phyloP scores from a whole-genome alignment of 2,888 invertebrate species.

The Acrocera orbiculus region DNA sequence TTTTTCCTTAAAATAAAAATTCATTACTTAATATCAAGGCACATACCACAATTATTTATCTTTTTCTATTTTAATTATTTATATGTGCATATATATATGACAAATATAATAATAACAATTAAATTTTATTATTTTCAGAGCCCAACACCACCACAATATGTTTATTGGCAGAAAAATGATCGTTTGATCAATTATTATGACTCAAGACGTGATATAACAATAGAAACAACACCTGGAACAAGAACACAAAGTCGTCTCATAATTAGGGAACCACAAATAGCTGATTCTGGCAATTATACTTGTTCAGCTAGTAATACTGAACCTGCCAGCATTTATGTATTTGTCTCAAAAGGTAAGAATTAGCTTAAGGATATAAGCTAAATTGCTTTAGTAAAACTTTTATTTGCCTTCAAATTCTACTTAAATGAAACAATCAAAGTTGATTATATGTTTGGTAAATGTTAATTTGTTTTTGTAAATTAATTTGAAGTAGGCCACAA shows the following conservation, averaged over 20 bases:
- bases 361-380: no score
- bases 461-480: no score
- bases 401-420: no score
- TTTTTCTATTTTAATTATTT: no score
- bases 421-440: no score
- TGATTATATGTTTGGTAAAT: no score
- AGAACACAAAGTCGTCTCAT: slow-evolving; percentile 71
- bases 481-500: no score
- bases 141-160: slow-evolving; percentile 82
- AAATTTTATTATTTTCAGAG: slow-evolving; percentile 41
- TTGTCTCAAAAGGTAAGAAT: slow-evolving; percentile 69
- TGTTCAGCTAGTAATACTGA: slow-evolving; percentile 81
- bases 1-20: no score
- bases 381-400: no score
- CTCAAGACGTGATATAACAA: slow-evolving; percentile 60
- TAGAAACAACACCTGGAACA: slow-evolving; percentile 68
- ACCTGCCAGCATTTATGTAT: slow-evolving; percentile 75
- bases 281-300: slow-evolving; percentile 81
- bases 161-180: slow-evolving; percentile 90
- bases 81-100: no score
- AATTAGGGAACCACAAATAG: slow-evolving; percentile 64
- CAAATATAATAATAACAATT: not conserved
- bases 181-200: slow-evolving; percentile 88
- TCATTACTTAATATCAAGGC: no score
- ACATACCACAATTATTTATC: no score